A percentile compares a stretch with the other conserved stretches of the same genome.
These are phyloP conservation scores for Bicyclus anynana DNA, from an alignment of 1,140 invertebrate genomes.

Conservation along the genomic window DNA sequence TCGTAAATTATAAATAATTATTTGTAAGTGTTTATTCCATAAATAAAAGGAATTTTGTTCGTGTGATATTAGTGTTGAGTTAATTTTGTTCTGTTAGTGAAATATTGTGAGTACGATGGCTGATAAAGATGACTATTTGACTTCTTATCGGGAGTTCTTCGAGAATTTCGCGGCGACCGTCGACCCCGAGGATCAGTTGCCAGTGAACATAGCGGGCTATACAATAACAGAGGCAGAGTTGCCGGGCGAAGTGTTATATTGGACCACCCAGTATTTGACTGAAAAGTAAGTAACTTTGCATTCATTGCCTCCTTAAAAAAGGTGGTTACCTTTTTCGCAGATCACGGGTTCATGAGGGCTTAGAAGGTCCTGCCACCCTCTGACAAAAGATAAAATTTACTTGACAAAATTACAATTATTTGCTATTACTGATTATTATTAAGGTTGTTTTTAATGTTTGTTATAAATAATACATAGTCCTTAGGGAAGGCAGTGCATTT, in stretches of 20 bases:
- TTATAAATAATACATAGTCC: too few relatives aligned
- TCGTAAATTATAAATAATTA: too few relatives aligned
- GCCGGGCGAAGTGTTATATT: conserved; percentile 86
- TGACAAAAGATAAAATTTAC: too few relatives aligned
- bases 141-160: conserved; percentile 83
- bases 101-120: conserved; percentile 49
- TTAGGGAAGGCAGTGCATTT: too few relatives aligned
- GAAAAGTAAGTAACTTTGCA: conserved; percentile 80
- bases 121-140: conserved; percentile 82
- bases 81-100: conserved; percentile 32
- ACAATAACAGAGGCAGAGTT: conserved; percentile 83
- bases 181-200: conserved; percentile 84
- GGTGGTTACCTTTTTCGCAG: too few relatives aligned
- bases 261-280: conserved; percentile 86
- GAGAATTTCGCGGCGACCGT: conserved; percentile 82
- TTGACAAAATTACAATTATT: too few relatives aligned
- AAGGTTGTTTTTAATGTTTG: too few relatives aligned
- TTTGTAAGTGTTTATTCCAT: neutral
- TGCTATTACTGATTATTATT: too few relatives aligned
- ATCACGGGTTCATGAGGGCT: too few relatives aligned
- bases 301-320: neutral
- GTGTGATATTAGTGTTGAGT: conserved; percentile 28
- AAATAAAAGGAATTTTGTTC: conserved; percentile 49
- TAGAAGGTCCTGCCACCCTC: too few relatives aligned
- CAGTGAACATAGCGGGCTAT: conserved; percentile 83